These are phyloP conservation scores for Anarsia innoxiella DNA, from an alignment of 2,888 invertebrate genomes.

Conservation along the genomic window DNA sequence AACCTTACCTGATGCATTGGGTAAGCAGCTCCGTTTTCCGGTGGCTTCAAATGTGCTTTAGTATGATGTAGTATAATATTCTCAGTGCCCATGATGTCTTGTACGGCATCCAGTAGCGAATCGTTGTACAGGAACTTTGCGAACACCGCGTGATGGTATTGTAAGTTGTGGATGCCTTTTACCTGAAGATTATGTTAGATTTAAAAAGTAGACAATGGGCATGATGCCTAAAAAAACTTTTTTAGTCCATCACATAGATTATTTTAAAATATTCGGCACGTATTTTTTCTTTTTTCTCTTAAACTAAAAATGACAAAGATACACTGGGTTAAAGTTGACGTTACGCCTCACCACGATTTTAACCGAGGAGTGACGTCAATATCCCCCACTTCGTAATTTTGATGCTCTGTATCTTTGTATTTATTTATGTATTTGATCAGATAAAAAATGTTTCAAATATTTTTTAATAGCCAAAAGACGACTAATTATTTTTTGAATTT, in stretches of 20 bases:
- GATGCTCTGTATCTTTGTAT: too few species aligned
- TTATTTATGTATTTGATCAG: too few species aligned
- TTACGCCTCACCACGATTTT: neutral
- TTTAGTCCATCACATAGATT: neutral
- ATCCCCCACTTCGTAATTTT: too few species aligned
- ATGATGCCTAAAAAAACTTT: too few species aligned
- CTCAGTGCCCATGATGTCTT: constrained; percentile 68
- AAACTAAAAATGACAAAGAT: neutral
- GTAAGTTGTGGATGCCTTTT: constrained; percentile 76
- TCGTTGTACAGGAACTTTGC: constrained; percentile 59
- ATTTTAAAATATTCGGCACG: neutral
- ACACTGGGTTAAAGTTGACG: neutral
- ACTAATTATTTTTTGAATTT: too few species aligned
- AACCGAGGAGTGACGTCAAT: too few species aligned
- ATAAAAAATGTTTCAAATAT: too few species aligned
- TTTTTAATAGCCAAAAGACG: too few species aligned
- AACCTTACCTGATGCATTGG: constrained; percentile 72
- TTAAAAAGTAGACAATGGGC: too few species aligned
- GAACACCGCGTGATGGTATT: constrained; percentile 72
- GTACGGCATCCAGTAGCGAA: constrained; percentile 66
- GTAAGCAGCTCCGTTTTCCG: constrained; percentile 74
- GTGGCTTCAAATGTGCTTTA: constrained; percentile 76
- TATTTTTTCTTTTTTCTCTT: neutral
- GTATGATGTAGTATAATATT: constrained; percentile 77
- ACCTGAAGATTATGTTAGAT: constrained; percentile 42